Conservation (phyloP, 2,797 vertebrate species). For the Anguilla obscura region DNA sequence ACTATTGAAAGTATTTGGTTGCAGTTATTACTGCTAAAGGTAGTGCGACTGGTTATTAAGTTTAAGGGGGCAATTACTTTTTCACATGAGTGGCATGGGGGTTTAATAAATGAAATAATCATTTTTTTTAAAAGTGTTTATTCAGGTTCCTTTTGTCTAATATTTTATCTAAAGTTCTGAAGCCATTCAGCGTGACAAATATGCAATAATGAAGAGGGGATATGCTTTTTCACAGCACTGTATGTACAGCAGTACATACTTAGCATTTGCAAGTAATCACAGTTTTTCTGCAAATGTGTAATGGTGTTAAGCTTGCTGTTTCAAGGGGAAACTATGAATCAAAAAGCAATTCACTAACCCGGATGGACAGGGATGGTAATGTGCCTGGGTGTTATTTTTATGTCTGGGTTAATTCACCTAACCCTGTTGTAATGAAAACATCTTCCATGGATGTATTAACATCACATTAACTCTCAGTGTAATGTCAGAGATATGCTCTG, state of each 20-base stretch:
- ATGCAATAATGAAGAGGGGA: too few species aligned
- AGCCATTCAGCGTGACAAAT: too few species aligned
- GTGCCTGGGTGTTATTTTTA: constrained; percentile 53
- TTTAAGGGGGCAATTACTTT: too few species aligned
- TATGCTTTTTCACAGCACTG: too few species aligned
- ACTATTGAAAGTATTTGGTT: too few species aligned
- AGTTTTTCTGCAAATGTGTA: not conserved
- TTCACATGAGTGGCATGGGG: too few species aligned
- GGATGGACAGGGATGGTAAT: constrained; percentile 24
- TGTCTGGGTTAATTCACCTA: constrained; percentile 60
- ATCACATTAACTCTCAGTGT: constrained; percentile 60
- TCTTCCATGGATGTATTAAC: constrained; percentile 58
- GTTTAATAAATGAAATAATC: too few species aligned
- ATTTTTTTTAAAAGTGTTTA: too few species aligned
- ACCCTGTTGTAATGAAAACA: constrained; percentile 59
- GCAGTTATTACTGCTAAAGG: too few species aligned
- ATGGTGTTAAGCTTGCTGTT: not conserved
- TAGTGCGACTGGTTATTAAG: too few species aligned
- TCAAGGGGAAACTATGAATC: not conserved
- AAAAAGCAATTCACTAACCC: constrained; percentile 6
- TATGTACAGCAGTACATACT: not conserved
- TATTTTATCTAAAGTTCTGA: too few species aligned
- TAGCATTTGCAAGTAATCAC: not conserved
- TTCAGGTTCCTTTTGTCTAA: too few species aligned
- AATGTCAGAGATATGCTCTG: constrained; percentile 57